A percentile compares a stretch with the other conserved stretches of the same genome.
Conservation (phyloP, 1,140 invertebrate genomes). For the Mylabris phalerata region DNA sequence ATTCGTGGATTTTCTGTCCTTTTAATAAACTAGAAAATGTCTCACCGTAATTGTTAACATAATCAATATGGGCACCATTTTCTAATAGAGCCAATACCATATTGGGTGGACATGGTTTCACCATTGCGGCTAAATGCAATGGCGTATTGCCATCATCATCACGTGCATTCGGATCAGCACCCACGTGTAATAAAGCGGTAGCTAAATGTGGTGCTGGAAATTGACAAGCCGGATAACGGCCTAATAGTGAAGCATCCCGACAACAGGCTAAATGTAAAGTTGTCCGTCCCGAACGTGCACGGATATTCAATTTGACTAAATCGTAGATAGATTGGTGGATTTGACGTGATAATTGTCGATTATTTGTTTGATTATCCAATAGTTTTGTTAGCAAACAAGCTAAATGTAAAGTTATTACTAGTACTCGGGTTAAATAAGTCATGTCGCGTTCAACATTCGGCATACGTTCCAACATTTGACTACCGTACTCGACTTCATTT, state of each 20-base stretch:
- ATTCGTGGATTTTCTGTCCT: conserved; percentile 53
- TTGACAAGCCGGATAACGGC: conserved; percentile 65
- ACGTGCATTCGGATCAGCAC: conserved; percentile 67
- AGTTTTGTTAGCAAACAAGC: conserved; percentile 67
- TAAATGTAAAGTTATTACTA: conserved; percentile 81
- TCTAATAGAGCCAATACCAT: conserved; percentile 65
- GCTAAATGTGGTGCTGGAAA: conserved; percentile 71
- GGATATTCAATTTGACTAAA: conserved; percentile 67
- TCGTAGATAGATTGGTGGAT: conserved; percentile 61
- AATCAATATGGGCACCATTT: conserved; percentile 79
- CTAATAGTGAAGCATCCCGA: conserved; percentile 48
- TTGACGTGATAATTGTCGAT: conserved; percentile 46
- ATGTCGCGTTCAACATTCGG: conserved; percentile 63
- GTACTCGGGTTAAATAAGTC: conserved; percentile 69
- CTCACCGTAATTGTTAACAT: conserved; percentile 70
- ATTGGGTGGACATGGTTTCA: conserved; percentile 55
- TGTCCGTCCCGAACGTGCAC: conserved; percentile 62
- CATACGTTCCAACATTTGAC: conserved; percentile 46
- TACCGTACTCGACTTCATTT: conserved; percentile 56
- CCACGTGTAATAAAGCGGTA: conserved; percentile 71
- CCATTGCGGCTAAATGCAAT: conserved; percentile 65
- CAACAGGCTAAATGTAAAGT: conserved; percentile 76
- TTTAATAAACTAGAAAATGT: conserved; percentile 67
- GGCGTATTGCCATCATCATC: conserved; percentile 78
- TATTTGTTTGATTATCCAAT: conserved; percentile 47